A percentile compares a stretch with the other conserved stretches of the same genome.
These are phyloP conservation scores for Phortica magna DNA, from an alignment of 2,888 invertebrate genomes.

Conservation along the genomic window DNA sequence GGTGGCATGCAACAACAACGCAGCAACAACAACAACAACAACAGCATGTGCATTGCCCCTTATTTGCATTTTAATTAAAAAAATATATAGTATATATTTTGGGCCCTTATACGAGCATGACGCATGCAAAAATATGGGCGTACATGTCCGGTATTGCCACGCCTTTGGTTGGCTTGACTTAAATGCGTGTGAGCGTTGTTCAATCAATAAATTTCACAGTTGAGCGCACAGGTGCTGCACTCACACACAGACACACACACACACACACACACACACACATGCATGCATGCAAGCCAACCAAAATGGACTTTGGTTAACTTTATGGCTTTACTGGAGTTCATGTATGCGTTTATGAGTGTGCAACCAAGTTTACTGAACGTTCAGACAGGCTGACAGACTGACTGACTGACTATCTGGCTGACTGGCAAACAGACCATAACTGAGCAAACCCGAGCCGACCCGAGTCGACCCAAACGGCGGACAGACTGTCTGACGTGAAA, in stretches of 20 bases:
- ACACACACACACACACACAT: neutral
- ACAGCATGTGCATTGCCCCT: neutral
- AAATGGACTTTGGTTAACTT: constrained; percentile 54
- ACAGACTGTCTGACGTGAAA: neutral
- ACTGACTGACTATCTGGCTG: constrained; percentile 36
- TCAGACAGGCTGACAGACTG: neutral
- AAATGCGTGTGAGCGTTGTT: constrained; percentile 50
- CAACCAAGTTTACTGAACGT: neutral
- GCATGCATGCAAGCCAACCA: constrained; percentile 32
- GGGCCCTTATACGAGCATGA: neutral
- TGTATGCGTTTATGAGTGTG: neutral
- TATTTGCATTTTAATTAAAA: constrained; percentile 41
- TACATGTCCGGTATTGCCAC: neutral
- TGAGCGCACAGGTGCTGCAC: constrained; percentile 61
- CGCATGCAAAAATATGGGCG: neutral
- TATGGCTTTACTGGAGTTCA: constrained; percentile 36
- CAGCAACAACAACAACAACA: neutral
- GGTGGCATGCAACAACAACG: neutral
- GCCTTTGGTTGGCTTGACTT: constrained; percentile 31
- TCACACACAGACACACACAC: neutral
- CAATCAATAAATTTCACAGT: constrained; percentile 71
- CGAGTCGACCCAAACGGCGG: neutral
- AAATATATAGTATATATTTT: constrained; percentile 6
- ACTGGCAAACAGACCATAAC: constrained; percentile 41
- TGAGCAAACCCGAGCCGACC: neutral